phyloP scores from a whole-genome alignment of 2,797 vertebrate species.

The Hypotaenidia okinawae region DNA sequence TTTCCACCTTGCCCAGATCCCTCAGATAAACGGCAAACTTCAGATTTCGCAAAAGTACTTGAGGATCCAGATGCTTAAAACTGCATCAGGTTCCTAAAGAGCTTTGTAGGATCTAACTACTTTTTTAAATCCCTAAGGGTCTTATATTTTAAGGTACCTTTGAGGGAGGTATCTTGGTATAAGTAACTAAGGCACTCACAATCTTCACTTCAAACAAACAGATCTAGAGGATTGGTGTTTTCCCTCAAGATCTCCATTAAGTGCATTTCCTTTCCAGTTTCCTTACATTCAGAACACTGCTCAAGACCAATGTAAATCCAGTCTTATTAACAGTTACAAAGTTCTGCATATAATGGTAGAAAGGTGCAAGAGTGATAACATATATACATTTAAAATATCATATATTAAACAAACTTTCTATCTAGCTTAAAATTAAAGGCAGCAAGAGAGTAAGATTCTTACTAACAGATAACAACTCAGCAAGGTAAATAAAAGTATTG shows the following conservation, averaged over 20 bases:
- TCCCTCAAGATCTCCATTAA: background rate
- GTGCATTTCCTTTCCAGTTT: background rate
- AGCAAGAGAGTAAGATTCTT: background rate
- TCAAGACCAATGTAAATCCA: background rate
- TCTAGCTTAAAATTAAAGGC: background rate
- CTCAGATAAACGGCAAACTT: background rate
- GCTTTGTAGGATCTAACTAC: background rate
- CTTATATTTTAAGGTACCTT: background rate
- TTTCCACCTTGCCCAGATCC: background rate
- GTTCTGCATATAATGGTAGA: background rate
- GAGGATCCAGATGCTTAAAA: background rate
- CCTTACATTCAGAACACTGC: background rate
- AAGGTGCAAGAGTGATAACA: background rate
- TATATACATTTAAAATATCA: no score
- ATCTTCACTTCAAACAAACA: background rate
- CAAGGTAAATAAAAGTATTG: background rate
- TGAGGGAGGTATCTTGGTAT: background rate
- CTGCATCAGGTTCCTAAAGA: background rate
- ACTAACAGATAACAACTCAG: background rate
- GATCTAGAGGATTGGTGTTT: background rate
- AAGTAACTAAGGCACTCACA: background rate
- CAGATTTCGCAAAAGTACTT: background rate
- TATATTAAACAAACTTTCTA: background rate
- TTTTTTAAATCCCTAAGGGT: background rate
- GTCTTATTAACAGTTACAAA: background rate